Percentiles rank a stretch among this genome's conserved stretches.
Conservation (phyloP, 2,888 invertebrate genomes). For the Chrysomela aeneicollis region DNA sequence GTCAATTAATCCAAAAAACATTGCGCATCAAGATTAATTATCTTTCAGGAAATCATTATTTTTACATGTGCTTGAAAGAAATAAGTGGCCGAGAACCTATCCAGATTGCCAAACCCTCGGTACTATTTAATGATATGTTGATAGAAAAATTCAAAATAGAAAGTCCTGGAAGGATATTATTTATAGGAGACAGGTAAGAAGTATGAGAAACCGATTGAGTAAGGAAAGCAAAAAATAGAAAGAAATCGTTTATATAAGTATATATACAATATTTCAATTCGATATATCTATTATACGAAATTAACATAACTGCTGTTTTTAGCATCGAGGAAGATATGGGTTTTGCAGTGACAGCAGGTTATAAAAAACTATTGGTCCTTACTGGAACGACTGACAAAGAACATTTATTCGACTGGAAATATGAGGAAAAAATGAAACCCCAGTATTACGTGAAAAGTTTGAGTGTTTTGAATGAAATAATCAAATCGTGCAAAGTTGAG, state of each 20-base stretch:
- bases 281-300: no score
- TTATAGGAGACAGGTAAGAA: constrained; percentile 84
- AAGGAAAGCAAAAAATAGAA: no score
- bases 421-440: constrained; percentile 62
- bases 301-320: no score
- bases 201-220: no score
- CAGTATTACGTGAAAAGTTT: constrained; percentile 61
- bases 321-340: constrained; percentile 69
- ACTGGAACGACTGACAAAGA: constrained; percentile 64
- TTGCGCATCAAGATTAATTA: no score
- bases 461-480: constrained; percentile 38
- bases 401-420: constrained; percentile 51
- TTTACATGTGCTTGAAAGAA: neutral
- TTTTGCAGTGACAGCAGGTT: constrained; percentile 74
- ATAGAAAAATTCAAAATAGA: constrained; percentile 67
- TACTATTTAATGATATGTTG: constrained; percentile 61
- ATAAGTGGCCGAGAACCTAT: constrained; percentile 52
- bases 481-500: constrained; percentile 21
- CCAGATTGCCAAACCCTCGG: constrained; percentile 64
- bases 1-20: no score
- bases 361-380: constrained; percentile 77
- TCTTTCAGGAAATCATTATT: neutral
- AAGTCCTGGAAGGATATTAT: constrained; percentile 73
- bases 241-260: no score
- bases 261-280: no score